phyloP scores from a whole-genome alignment of 2,797 vertebrate species.

The Halcyon chelicuti region DNA sequence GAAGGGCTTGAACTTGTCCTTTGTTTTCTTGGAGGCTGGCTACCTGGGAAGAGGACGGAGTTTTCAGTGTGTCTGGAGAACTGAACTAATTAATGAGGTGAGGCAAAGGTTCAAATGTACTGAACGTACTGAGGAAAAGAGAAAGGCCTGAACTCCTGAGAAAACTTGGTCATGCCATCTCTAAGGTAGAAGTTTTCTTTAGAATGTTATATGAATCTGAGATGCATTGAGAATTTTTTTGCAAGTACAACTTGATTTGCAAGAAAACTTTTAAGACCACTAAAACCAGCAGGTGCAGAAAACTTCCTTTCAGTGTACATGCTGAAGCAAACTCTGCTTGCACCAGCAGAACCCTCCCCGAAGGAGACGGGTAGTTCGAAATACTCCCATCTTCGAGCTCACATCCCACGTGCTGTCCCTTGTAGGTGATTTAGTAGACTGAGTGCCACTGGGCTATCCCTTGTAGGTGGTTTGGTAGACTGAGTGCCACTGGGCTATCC shows the following conservation, averaged over 20 bases:
- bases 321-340: neutral
- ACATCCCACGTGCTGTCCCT: neutral
- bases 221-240: neutral
- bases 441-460: neutral
- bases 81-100: conserved; percentile 51
- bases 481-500: neutral
- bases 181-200: neutral
- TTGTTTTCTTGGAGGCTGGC: conserved; percentile 35
- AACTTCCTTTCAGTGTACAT: neutral
- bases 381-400: neutral
- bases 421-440: neutral
- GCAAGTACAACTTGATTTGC: neutral
- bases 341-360: neutral
- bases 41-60: neutral
- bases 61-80: conserved; percentile 6
- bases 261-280: neutral
- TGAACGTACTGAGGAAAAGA: neutral
- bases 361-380: neutral
- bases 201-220: neutral
- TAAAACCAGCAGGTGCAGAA: neutral
- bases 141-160: conserved; percentile 27
- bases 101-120: neutral
- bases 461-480: neutral
- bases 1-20: conserved; percentile 52
- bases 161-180: neutral